Evolutionary conservation across 2,888 invertebrate species (phyloP).

Genomic region (Phasia obesa): DNA sequence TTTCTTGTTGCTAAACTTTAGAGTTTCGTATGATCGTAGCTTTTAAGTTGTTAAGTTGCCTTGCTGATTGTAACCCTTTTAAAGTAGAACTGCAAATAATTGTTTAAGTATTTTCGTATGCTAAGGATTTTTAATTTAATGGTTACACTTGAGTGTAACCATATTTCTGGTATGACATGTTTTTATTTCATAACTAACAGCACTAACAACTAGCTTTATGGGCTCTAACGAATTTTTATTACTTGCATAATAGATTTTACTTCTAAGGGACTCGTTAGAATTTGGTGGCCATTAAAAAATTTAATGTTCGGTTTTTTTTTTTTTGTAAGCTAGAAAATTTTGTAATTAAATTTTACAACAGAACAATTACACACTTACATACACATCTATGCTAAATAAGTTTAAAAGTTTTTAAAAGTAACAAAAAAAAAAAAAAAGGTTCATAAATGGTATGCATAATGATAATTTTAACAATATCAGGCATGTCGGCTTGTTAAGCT

Average conservation of each 20-base stretch:
- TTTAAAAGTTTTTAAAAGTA: background rate
- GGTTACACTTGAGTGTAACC: conserved; percentile 23
- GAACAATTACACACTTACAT: background rate
- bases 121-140: conserved; percentile 37
- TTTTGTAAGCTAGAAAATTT: background rate
- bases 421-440: background rate
- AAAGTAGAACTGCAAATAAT: conserved; percentile 42
- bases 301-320: too few species aligned
- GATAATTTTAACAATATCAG: background rate
- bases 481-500: too few species aligned
- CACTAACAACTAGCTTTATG: conserved; percentile 17
- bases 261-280: background rate
- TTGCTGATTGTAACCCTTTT: conserved; percentile 42
- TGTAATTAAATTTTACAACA: conserved; percentile 1
- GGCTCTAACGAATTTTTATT: conserved; percentile 35
- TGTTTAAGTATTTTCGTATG: conserved; percentile 36
- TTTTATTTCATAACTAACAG: background rate
- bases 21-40: background rate
- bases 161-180: conserved; percentile 18
- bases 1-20: background rate
- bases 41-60: conserved; percentile 10
- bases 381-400: background rate
- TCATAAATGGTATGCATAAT: background rate
- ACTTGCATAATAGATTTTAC: conserved; percentile 5
- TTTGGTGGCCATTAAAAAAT: background rate